These are phyloP conservation scores for Mustela erminea DNA, from an alignment of 2,797 vertebrate species.

Conservation along the genomic window DNA sequence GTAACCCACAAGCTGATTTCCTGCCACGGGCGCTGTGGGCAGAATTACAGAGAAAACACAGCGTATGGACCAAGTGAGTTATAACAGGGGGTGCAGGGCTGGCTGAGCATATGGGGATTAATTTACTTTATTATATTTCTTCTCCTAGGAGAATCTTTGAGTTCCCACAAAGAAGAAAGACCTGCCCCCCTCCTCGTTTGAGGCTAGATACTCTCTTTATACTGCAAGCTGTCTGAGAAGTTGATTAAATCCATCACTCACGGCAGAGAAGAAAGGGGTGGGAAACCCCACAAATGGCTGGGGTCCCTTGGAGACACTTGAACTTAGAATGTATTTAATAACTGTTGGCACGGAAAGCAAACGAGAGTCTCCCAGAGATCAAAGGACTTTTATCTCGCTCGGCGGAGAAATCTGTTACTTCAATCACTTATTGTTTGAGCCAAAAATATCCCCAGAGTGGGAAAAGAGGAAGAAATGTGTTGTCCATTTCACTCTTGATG, in stretches of 20 bases:
- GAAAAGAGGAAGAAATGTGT: constrained; percentile 34
- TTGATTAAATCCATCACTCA: constrained; percentile 86
- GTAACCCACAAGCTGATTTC: background rate
- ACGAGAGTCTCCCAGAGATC: constrained; percentile 82
- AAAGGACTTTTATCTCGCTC: constrained; percentile 81
- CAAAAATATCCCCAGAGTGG: constrained; percentile 71
- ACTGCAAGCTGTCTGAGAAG: constrained; percentile 62
- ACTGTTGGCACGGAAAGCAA: constrained; percentile 80
- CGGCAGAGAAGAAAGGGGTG: constrained; percentile 83
- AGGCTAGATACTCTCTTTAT: background rate
- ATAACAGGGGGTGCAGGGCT: background rate
- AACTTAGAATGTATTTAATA: constrained; percentile 84
- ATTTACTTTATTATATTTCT: constrained; percentile 1
- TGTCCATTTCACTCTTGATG: constrained; percentile 37
- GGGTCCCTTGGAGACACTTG: constrained; percentile 84
- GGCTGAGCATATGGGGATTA: background rate
- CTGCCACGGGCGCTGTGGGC: rapidly evolving
- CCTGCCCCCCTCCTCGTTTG: background rate
- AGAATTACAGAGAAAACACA: background rate
- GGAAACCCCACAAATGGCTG: constrained; percentile 77
- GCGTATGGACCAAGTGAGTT: background rate
- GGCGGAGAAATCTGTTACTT: constrained; percentile 78
- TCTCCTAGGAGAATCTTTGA: background rate
- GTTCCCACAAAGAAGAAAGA: background rate
- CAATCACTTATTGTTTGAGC: constrained; percentile 77